Conservation (phyloP, 2,888 invertebrate species). For the Cephus runcator region DNA sequence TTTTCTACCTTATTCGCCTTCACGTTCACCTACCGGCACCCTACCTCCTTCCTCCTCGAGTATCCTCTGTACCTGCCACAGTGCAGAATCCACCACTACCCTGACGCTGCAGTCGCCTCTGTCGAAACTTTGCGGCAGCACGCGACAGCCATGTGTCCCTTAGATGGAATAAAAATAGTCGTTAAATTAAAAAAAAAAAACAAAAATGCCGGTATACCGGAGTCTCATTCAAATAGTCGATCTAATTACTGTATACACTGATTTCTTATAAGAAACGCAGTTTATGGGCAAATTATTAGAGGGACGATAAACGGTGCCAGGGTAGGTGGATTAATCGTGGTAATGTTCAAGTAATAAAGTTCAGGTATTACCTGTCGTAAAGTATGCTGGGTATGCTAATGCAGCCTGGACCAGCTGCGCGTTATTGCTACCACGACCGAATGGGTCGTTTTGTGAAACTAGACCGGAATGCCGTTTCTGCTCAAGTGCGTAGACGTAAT, state of each 20-base stretch:
- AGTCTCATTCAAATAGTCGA: too few relatives aligned
- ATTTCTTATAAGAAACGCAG: not conserved
- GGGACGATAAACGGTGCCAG: not conserved
- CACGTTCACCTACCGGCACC: not conserved
- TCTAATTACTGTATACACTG: not conserved
- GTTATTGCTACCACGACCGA: slow-evolving; percentile 23
- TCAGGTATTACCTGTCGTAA: slow-evolving; percentile 46
- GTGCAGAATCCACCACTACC: not conserved
- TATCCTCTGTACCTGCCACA: not conserved
- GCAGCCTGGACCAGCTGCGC: slow-evolving; percentile 28
- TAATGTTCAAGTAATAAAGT: slow-evolving; percentile 34
- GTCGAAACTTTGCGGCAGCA: not conserved
- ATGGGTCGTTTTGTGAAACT: slow-evolving; percentile 33
- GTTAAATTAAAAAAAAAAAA: too few relatives aligned
- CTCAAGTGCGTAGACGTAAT: not conserved
- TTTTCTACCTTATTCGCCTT: not conserved
- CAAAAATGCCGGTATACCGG: too few relatives aligned
- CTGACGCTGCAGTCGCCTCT: not conserved
- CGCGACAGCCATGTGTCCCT: not conserved
- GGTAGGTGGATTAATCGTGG: slow-evolving; percentile 32
- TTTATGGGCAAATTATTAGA: not conserved
- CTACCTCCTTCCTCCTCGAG: not conserved
- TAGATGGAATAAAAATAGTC: not conserved
- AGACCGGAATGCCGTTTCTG: slow-evolving; percentile 32
- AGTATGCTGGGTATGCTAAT: slow-evolving; percentile 45